These are phyloP conservation scores for Leptosomus discolor DNA, from an alignment of 2,113 vertebrate genomes.

Conservation along the genomic window DNA sequence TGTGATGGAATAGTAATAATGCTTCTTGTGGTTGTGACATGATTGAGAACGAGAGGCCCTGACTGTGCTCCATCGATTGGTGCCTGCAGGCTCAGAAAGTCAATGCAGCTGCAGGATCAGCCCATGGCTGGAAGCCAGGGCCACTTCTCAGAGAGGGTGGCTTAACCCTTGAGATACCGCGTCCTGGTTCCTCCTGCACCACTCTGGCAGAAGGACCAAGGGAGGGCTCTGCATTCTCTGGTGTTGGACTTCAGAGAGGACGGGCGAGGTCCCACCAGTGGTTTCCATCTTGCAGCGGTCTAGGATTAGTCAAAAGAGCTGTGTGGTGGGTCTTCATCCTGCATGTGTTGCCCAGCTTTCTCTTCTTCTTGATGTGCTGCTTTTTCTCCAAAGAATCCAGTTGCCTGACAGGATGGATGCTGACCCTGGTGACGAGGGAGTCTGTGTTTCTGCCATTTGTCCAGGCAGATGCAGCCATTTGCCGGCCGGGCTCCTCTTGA, in stretches of 20 bases:
- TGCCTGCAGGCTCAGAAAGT: not conserved
- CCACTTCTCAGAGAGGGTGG: not conserved
- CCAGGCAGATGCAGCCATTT: not conserved
- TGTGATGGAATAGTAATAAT: not conserved
- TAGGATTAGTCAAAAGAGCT: not conserved
- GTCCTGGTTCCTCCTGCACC: not conserved
- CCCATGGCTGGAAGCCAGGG: accelerated
- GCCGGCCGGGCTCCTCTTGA: not conserved
- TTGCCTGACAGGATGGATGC: not conserved
- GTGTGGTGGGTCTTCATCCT: not conserved
- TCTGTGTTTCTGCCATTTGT: accelerated
- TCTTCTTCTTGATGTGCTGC: not conserved
- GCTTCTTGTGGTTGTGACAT: not conserved
- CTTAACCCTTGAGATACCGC: not conserved
- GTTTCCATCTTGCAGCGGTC: not conserved
- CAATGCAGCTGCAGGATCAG: not conserved
- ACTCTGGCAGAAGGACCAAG: not conserved
- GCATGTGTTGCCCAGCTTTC: not conserved
- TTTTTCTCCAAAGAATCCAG: not conserved
- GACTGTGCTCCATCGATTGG: not conserved
- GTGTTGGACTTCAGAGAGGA: accelerated
- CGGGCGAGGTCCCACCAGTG: too few relatives aligned
- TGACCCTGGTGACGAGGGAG: not conserved
- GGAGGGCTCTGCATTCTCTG: not conserved
- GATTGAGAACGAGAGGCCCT: not conserved